A percentile compares a stretch with the other conserved stretches of the same genome.
phyloP scores from a whole-genome alignment of 2,888 invertebrate species.

The Drosophila koepferae region DNA sequence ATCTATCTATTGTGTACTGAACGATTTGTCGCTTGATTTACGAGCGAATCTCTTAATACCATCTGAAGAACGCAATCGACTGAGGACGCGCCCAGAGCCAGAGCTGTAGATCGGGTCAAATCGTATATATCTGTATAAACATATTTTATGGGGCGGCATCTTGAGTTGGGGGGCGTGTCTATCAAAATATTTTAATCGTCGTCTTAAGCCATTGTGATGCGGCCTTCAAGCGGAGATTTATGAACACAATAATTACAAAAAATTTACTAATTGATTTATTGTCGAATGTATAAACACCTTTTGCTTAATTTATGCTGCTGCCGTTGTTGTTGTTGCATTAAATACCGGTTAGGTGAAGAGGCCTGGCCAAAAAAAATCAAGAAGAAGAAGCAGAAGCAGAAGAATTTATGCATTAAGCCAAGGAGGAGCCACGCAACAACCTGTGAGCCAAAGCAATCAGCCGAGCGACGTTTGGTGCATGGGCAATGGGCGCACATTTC shows the following conservation, averaged over 20 bases:
- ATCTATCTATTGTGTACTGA: neutral
- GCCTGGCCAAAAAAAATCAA: constrained; percentile 47
- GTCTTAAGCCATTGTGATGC: constrained; percentile 52
- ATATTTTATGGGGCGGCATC: constrained; percentile 6
- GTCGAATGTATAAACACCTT: constrained; percentile 76
- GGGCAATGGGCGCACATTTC: constrained; percentile 57
- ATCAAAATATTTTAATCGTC: constrained; percentile 66
- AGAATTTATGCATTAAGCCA: constrained; percentile 67
- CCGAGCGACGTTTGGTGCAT: constrained; percentile 25
- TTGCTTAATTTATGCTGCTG: constrained; percentile 71
- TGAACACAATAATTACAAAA: constrained; percentile 83
- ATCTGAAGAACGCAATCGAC: constrained; percentile 3
- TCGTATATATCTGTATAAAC: neutral
- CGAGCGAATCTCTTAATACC: neutral
- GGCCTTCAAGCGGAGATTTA: constrained; percentile 73
- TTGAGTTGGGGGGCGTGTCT: constrained; percentile 8
- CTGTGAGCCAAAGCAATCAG: constrained; percentile 73
- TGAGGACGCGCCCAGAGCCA: neutral
- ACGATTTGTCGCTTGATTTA: constrained; percentile 9
- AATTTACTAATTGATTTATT: constrained; percentile 83
- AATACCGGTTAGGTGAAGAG: constrained; percentile 67
- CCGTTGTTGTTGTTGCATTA: constrained; percentile 47
- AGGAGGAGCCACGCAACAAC: constrained; percentile 50
- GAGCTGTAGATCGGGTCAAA: constrained; percentile 5
- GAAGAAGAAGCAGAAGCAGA: constrained; percentile 15